Percentiles rank a stretch among this genome's conserved stretches.
These are phyloP conservation scores for Dromaius novaehollandiae DNA, from an alignment of 2,113 vertebrate species.

Conservation along the genomic window DNA sequence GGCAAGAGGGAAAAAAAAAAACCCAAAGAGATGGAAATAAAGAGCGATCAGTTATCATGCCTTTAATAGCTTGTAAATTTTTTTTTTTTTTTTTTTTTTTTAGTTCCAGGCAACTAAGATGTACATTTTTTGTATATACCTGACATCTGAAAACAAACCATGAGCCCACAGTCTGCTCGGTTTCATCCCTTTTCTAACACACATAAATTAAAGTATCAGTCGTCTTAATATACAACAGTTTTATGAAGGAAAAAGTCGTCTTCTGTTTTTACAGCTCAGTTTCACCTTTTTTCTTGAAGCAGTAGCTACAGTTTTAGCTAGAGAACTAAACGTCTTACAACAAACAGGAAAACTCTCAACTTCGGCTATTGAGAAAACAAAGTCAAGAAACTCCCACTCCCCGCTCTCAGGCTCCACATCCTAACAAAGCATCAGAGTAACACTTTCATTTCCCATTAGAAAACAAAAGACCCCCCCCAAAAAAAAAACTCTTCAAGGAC, in stretches of 20 bases:
- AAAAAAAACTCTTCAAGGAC: not conserved
- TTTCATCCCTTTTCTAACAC: slow-evolving; percentile 53
- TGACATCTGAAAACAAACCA: slow-evolving; percentile 44
- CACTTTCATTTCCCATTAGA: not conserved
- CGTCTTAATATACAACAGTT: slow-evolving; percentile 11
- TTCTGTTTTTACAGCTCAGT: slow-evolving; percentile 20
- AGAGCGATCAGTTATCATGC: slow-evolving; percentile 51
- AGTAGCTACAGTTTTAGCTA: not conserved
- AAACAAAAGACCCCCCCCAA: not conserved
- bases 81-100: slow-evolving; percentile 33
- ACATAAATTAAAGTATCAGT: slow-evolving; percentile 52
- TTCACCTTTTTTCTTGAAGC: slow-evolving; percentile 21
- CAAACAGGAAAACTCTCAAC: not conserved
- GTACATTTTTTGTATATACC: slow-evolving; percentile 50
- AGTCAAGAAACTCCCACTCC: not conserved
- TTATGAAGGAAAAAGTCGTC: not conserved
- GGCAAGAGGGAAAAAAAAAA: not conserved
- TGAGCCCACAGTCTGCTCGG: not conserved
- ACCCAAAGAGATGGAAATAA: not conserved
- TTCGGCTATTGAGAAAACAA: not conserved
- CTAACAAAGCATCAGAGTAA: not conserved
- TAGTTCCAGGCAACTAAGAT: slow-evolving; percentile 55
- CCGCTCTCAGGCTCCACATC: not conserved
- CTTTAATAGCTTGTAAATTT: slow-evolving; percentile 66
- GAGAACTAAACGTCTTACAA: not conserved